A percentile compares a stretch with the other conserved stretches of the same genome.
Evolutionary conservation across 2,113 vertebrate species (phyloP).

Genomic region (Tringa solitaria): DNA sequence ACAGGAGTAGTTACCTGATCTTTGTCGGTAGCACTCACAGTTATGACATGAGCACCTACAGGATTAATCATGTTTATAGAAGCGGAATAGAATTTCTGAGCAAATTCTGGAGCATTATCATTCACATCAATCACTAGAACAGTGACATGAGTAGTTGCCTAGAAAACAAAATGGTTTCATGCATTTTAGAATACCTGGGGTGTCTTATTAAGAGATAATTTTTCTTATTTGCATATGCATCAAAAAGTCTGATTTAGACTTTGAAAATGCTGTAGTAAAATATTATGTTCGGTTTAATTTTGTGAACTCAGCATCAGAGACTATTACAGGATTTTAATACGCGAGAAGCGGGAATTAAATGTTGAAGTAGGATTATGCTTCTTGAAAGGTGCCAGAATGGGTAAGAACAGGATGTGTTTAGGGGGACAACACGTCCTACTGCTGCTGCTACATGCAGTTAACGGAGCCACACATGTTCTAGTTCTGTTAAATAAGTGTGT

Average conservation of each 20-base stretch:
- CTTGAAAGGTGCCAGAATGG: not conserved
- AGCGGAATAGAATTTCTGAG: slow-evolving; percentile 37
- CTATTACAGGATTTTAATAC: not conserved
- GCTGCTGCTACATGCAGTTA: not conserved
- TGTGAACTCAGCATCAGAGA: not conserved
- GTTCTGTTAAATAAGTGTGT: not conserved
- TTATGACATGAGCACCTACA: slow-evolving; percentile 31
- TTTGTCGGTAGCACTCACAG: slow-evolving; percentile 37
- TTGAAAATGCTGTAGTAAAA: not conserved
- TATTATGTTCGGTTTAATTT: not conserved
- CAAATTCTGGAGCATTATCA: slow-evolving; percentile 63
- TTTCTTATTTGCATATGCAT: not conserved
- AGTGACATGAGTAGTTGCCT: slow-evolving; percentile 10
- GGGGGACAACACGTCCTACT: not conserved
- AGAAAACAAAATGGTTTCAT: not conserved
- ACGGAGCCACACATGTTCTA: not conserved
- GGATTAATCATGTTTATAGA: slow-evolving; percentile 50
- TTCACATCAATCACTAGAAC: slow-evolving; percentile 62
- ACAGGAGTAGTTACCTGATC: slow-evolving; percentile 51
- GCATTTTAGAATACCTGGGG: not conserved
- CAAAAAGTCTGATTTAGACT: not conserved
- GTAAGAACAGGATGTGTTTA: not conserved
- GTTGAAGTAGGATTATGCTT: not conserved
- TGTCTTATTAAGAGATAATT: not conserved
- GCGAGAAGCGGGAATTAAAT: not conserved